Conservation (phyloP, 2,888 invertebrate species). For the Trichopria drosophilae region DNA sequence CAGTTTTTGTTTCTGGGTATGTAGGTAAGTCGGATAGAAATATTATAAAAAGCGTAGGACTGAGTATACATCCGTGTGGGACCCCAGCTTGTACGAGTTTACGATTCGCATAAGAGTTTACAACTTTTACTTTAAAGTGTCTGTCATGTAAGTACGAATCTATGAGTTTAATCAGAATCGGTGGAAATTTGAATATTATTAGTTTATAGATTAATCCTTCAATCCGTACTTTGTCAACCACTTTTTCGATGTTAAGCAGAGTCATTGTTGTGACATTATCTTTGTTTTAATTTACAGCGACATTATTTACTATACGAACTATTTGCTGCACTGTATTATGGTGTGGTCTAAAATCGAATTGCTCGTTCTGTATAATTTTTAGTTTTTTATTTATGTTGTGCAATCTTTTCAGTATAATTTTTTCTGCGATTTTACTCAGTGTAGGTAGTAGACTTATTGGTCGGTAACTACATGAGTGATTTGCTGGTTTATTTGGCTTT, state of each 20-base stretch:
- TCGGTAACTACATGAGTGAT: conserved; percentile 27
- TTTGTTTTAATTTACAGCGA: conserved; percentile 39
- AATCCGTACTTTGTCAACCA: conserved; percentile 46
- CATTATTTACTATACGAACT: conserved; percentile 39
- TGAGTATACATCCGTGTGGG: too few species aligned
- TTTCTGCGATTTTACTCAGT: conserved; percentile 27
- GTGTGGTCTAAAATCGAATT: conserved; percentile 45
- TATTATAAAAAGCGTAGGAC: too few species aligned
- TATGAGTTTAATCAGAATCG: conserved; percentile 36
- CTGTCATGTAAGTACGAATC: conserved; percentile 38
- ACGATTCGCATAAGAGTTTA: too few species aligned
- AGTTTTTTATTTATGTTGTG: conserved; percentile 28
- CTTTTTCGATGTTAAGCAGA: too few species aligned
- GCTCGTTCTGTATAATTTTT: conserved; percentile 30
- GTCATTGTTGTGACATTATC: conserved; percentile 40
- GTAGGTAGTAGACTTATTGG: conserved; percentile 31
- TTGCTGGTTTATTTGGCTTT: conserved; percentile 25
- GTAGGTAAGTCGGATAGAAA: too few species aligned
- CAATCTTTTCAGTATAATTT: conserved; percentile 27
- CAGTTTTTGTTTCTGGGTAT: too few species aligned
- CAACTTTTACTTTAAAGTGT: conserved; percentile 35
- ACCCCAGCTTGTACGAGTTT: too few species aligned
- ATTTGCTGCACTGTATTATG: conserved; percentile 45
- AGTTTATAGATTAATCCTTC: too few species aligned
- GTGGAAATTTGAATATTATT: conserved; percentile 35